A percentile compares a stretch with the other conserved stretches of the same genome.
Conservation (phyloP, 2,888 invertebrate species). For the Opisthograptis luteolata region DNA sequence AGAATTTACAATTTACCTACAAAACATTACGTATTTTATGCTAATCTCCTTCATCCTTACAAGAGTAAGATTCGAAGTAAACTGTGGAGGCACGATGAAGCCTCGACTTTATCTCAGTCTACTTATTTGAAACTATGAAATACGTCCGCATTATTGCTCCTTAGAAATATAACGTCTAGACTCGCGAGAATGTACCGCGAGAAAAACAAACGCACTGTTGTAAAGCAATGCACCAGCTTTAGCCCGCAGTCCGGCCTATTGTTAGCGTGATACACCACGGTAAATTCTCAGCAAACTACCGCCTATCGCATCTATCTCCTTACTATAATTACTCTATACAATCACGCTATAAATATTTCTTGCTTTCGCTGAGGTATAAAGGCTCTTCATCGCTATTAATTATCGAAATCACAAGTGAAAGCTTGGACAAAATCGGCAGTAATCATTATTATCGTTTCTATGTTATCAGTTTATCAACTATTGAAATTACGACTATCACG, state of each 20-base stretch:
- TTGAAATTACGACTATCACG: slow-evolving; percentile 38
- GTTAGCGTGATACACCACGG: slow-evolving; percentile 74
- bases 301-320: slow-evolving; percentile 58
- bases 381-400: slow-evolving; percentile 42
- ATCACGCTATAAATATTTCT: slow-evolving; percentile 67
- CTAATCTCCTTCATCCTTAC: neutral
- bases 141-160: slow-evolving; percentile 61
- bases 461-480: slow-evolving; percentile 33
- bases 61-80: slow-evolving; percentile 11
- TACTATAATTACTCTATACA: slow-evolving; percentile 67
- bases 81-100: slow-evolving; percentile 17
- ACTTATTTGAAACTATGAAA: slow-evolving; percentile 52
- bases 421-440: slow-evolving; percentile 29
- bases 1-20: neutral
- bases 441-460: slow-evolving; percentile 34
- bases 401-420: slow-evolving; percentile 29
- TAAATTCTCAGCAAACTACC: slow-evolving; percentile 64
- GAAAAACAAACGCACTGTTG: slow-evolving; percentile 66
- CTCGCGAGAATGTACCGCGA: slow-evolving; percentile 69
- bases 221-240: slow-evolving; percentile 51
- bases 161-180: slow-evolving; percentile 81
- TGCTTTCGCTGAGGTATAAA: slow-evolving; percentile 48
- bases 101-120: slow-evolving; percentile 31
- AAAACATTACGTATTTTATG: neutral
- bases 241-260: slow-evolving; percentile 63